Conservation (phyloP, 2,113 vertebrate genomes). For the Pteropus alecto region DNA sequence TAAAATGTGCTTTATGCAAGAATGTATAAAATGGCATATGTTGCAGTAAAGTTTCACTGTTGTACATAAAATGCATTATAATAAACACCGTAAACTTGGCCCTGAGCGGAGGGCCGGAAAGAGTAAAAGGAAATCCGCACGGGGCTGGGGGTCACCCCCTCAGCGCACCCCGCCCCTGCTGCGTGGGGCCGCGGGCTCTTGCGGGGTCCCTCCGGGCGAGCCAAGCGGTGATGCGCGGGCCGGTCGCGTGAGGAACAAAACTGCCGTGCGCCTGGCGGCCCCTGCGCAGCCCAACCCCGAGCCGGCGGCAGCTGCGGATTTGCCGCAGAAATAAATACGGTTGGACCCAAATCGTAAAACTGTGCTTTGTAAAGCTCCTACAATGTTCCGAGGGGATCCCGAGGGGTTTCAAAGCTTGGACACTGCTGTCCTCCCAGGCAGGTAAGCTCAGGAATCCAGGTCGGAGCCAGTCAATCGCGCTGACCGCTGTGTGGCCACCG, state of each 20-base stretch:
- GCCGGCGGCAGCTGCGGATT: not conserved
- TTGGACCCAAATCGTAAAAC: not conserved
- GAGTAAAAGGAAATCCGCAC: not conserved
- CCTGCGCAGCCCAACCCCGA: rapidly evolving
- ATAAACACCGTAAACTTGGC: not conserved
- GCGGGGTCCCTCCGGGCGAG: too few relatives aligned
- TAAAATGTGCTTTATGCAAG: conserved; percentile 38
- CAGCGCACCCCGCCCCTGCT: rapidly evolving
- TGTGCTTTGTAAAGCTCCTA: not conserved
- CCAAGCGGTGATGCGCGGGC: rapidly evolving
- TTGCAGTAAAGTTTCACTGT: conserved; percentile 18
- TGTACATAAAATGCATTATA: not conserved
- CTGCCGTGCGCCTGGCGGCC: rapidly evolving
- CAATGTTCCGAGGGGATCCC: rapidly evolving
- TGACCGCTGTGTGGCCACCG: rapidly evolving
- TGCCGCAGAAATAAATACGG: not conserved
- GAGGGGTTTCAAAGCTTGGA: not conserved
- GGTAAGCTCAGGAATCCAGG: not conserved
- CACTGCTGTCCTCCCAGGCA: rapidly evolving
- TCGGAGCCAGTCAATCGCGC: not conserved
- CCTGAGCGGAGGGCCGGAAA: not conserved
- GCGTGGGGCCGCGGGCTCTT: rapidly evolving
- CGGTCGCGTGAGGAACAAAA: rapidly evolving
- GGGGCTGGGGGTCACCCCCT: too few relatives aligned
- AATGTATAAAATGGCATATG: not conserved